Conservation (phyloP, 2,888 invertebrate species). For the Volucella inanis region DNA sequence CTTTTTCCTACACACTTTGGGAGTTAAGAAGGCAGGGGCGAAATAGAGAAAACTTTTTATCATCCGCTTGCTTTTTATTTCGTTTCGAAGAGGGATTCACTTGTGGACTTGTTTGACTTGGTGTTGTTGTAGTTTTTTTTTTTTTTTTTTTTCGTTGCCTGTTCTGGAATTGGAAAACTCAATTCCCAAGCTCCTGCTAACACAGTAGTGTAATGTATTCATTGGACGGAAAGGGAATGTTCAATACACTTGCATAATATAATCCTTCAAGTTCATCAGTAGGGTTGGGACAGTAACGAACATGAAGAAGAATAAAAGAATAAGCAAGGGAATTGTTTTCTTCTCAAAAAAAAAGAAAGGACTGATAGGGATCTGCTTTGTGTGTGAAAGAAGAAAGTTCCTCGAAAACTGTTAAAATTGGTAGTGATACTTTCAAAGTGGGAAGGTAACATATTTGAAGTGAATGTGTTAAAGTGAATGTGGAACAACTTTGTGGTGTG, state of each 20-base stretch:
- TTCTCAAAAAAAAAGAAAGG: slow-evolving; percentile 1
- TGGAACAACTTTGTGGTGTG: background rate
- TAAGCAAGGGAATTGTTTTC: slow-evolving; percentile 46
- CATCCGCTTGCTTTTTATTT: slow-evolving; percentile 68
- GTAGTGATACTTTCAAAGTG: slow-evolving; percentile 38
- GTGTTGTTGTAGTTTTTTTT: background rate
- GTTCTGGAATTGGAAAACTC: slow-evolving; percentile 66
- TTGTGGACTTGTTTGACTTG: slow-evolving; percentile 56
- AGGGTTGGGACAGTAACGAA: background rate
- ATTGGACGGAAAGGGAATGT: slow-evolving; percentile 63
- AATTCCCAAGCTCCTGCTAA: slow-evolving; percentile 67
- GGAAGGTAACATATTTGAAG: background rate
- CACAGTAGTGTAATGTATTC: slow-evolving; percentile 72
- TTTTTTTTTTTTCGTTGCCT: slow-evolving; percentile 27
- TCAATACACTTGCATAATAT: slow-evolving; percentile 65
- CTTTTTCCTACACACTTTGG: slow-evolving; percentile 38
- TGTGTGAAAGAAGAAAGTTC: slow-evolving; percentile 30
- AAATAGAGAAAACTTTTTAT: slow-evolving; percentile 69
- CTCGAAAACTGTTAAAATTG: slow-evolving; percentile 21
- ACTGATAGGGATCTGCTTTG: slow-evolving; percentile 8
- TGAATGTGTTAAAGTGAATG: background rate
- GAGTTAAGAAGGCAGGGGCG: background rate
- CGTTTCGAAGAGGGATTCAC: slow-evolving; percentile 54
- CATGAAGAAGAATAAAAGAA: background rate
- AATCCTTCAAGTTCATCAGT: slow-evolving; percentile 39